Conservation (phyloP, 1,140 invertebrate genomes). For the Tenebrio molitor region DNA sequence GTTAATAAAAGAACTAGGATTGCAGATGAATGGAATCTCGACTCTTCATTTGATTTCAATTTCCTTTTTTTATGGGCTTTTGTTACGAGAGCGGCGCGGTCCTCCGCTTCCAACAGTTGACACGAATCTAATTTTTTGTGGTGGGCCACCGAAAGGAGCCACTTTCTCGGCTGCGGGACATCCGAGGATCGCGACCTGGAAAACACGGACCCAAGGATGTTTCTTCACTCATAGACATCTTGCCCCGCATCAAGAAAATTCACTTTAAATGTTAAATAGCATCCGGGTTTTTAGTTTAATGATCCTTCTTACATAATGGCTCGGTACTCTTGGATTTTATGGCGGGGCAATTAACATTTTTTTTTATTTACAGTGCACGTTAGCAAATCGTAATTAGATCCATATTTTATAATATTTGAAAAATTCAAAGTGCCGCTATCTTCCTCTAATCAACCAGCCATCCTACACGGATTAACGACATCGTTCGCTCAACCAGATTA, state of each 20-base stretch:
- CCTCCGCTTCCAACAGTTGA: background rate
- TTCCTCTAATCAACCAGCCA: constrained; percentile 29
- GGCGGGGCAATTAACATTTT: constrained; percentile 27
- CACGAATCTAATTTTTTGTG: constrained; percentile 27
- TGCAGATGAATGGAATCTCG: constrained; percentile 50
- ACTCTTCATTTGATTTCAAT: constrained; percentile 51
- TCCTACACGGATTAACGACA: constrained; percentile 16
- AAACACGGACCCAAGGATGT: background rate
- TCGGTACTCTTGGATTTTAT: constrained; percentile 36
- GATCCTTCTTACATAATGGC: constrained; percentile 38
- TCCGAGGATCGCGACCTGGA: background rate
- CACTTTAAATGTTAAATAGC: constrained; percentile 39
- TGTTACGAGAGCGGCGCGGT: constrained; percentile 17
- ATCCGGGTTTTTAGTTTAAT: constrained; percentile 40
- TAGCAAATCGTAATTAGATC: constrained; percentile 40
- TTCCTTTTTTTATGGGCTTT: constrained; percentile 51
- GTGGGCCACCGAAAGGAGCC: too few species aligned
- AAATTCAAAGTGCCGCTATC: constrained; percentile 34
- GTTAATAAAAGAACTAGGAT: constrained; percentile 48
- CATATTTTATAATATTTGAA: constrained; percentile 34
- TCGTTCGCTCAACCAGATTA: too few species aligned
- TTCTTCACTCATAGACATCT: constrained; percentile 22
- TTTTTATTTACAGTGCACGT: constrained; percentile 33
- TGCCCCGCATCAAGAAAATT: constrained; percentile 32
- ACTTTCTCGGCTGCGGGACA: constrained; percentile 15